Evolutionary conservation across 2,888 invertebrate species (phyloP).

Genomic region (Eupsilia transversa): DNA sequence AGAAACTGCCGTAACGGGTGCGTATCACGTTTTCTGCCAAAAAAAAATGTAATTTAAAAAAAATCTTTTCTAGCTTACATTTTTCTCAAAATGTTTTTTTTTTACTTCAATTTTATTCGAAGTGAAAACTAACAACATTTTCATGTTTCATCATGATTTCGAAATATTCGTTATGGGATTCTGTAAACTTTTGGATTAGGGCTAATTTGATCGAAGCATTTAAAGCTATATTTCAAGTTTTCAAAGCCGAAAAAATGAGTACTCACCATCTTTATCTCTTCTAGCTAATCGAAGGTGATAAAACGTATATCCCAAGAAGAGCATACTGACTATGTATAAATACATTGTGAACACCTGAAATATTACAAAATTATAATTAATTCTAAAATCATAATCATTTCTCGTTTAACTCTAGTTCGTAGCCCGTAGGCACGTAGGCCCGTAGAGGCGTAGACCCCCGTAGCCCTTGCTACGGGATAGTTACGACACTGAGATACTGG

Average conservation of each 20-base stretch:
- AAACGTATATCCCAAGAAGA: slow-evolving; percentile 93
- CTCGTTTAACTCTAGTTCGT: slow-evolving; percentile 3
- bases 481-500: slow-evolving; percentile 18
- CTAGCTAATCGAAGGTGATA: slow-evolving; percentile 89
- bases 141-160: too few relatives aligned
- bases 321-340: slow-evolving; percentile 93
- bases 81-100: too few relatives aligned
- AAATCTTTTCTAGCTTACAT: not conserved
- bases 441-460: slow-evolving; percentile 27
- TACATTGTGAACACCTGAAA: slow-evolving; percentile 93
- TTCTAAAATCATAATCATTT: not conserved
- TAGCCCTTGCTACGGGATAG: slow-evolving; percentile 33
- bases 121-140: too few relatives aligned
- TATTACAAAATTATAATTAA: not conserved
- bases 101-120: too few relatives aligned
- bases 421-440: slow-evolving; percentile 15
- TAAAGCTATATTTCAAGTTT: not conserved
- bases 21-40: slow-evolving; percentile 78
- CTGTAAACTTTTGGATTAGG: not conserved
- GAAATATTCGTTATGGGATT: slow-evolving; percentile 2
- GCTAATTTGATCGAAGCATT: not conserved
- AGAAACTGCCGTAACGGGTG: slow-evolving; percentile 91
- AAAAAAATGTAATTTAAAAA: not conserved
- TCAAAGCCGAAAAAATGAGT: not conserved
- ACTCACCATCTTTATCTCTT: slow-evolving; percentile 81